These are phyloP conservation scores for Rhodeus uyekii DNA, from an alignment of 2,797 vertebrate genomes.

Conservation along the genomic window DNA sequence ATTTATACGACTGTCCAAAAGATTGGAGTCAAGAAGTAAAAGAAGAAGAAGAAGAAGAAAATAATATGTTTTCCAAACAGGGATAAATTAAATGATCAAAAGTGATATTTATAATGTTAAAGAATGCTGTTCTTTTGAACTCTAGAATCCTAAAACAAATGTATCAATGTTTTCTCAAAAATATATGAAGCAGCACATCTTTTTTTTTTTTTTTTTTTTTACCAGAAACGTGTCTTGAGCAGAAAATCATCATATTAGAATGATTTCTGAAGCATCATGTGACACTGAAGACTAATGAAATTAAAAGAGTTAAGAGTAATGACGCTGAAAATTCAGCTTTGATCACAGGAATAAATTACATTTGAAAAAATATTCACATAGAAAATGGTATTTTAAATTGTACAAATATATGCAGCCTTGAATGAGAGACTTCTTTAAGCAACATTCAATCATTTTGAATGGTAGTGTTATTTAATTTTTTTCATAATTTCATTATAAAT, in stretches of 20 bases:
- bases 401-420: background rate
- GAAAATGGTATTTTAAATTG: background rate
- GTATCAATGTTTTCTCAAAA: background rate
- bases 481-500: too few relatives aligned
- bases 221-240: background rate
- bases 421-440: background rate
- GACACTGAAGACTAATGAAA: background rate
- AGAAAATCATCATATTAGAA: background rate
- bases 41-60: too few relatives aligned
- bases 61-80: background rate
- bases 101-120: background rate
- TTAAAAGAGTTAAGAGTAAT: too few relatives aligned
- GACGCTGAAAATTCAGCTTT: background rate
- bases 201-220: background rate
- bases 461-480: background rate
- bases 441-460: background rate
- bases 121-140: background rate
- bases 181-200: background rate
- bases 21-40: background rate
- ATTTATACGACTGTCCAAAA: background rate
- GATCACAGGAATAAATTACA: background rate
- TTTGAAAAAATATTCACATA: background rate
- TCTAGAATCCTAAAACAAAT: too few relatives aligned
- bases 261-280: slow-evolving; percentile 1
- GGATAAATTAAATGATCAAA: background rate